These are phyloP conservation scores for Eulemur coronatus DNA, from an alignment of 2,797 vertebrate species.

Conservation along the genomic window DNA sequence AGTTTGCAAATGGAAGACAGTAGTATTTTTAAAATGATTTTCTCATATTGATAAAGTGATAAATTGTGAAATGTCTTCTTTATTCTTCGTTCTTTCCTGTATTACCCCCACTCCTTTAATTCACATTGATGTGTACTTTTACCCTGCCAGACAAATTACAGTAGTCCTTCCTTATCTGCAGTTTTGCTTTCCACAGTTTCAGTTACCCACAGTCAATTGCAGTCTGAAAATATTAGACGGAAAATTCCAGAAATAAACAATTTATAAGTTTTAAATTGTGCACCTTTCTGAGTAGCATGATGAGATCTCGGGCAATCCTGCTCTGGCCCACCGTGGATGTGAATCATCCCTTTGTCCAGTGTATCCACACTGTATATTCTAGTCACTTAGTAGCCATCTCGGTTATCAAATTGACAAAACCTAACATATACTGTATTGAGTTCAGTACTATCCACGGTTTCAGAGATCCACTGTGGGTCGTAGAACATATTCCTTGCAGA, in stretches of 20 bases:
- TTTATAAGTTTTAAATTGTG: neutral
- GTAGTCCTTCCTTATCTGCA: neutral
- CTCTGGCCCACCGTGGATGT: neutral
- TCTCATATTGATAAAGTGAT: neutral
- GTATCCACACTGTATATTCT: neutral
- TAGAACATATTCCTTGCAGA: neutral
- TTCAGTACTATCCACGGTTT: neutral
- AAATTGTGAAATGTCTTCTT: neutral
- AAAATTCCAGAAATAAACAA: neutral
- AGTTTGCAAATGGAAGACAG: neutral
- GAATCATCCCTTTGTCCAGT: neutral
- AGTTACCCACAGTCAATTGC: neutral
- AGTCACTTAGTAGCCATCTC: neutral
- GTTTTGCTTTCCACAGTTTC: neutral
- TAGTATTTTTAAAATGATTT: neutral
- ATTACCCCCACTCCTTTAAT: neutral
- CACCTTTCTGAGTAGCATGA: neutral
- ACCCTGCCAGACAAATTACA: neutral
- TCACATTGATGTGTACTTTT: neutral
- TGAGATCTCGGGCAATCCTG: neutral
- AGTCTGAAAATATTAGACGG: neutral
- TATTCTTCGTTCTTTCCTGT: neutral
- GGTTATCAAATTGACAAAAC: neutral
- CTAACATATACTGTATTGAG: neutral
- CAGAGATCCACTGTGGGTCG: neutral